Evolutionary conservation across 2,797 vertebrate genomes (phyloP).

Genomic region (Moxostoma hubbsi): DNA sequence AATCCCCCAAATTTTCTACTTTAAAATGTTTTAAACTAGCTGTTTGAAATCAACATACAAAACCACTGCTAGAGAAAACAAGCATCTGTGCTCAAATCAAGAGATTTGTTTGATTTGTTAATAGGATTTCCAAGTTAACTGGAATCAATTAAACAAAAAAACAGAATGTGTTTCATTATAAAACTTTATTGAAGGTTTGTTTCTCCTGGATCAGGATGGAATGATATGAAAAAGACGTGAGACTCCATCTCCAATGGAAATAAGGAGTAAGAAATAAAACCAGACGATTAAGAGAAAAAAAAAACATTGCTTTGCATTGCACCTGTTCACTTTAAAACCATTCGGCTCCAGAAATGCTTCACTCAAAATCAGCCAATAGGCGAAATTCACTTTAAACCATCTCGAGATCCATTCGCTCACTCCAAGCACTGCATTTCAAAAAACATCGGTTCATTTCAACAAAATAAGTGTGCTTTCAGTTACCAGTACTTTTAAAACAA

Average conservation of each 20-base stretch:
- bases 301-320: slow-evolving; percentile 23
- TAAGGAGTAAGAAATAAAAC: slow-evolving; percentile 86
- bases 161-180: slow-evolving; percentile 63
- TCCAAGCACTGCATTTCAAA: slow-evolving; percentile 31
- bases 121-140: too few relatives aligned
- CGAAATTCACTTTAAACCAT: background rate
- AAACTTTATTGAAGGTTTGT: slow-evolving; percentile 84
- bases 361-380: slow-evolving; percentile 1
- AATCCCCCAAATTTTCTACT: too few relatives aligned
- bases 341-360: background rate
- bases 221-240: slow-evolving; percentile 92
- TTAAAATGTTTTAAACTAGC: too few relatives aligned
- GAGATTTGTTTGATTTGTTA: too few relatives aligned
- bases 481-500: slow-evolving; percentile 31
- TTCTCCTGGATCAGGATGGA: slow-evolving; percentile 93
- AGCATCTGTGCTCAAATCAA: too few relatives aligned
- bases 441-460: background rate
- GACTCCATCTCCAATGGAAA: slow-evolving; percentile 80
- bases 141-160: background rate
- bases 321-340: slow-evolving; percentile 47
- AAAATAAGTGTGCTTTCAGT: slow-evolving; percentile 37
- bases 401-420: slow-evolving; percentile 3
- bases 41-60: too few relatives aligned
- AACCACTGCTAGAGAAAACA: too few relatives aligned
- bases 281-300: slow-evolving; percentile 75